phyloP scores from a whole-genome alignment of 2,113 vertebrate species.

The Pongo pygmaeus region DNA sequence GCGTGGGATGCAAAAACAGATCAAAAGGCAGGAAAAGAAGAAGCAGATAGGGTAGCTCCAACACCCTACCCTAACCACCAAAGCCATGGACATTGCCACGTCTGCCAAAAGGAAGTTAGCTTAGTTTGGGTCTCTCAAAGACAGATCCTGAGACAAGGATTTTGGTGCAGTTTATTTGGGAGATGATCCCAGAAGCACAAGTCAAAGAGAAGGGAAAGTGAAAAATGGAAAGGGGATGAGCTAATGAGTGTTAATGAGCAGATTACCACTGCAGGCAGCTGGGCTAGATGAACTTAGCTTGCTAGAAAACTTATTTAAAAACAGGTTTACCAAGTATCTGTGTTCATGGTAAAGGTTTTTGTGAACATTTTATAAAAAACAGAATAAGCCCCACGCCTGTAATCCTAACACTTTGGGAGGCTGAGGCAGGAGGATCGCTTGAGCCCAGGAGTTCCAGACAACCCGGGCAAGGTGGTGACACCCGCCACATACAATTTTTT shows the following conservation, averaged over 20 bases:
- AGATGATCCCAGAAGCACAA: not conserved
- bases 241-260: not conserved
- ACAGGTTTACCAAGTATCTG: not conserved
- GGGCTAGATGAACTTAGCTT: not conserved
- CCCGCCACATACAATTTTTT: too few relatives aligned
- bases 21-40: conserved; percentile 46
- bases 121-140: not conserved
- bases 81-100: not conserved
- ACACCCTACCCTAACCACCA: not conserved
- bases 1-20: not conserved
- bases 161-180: not conserved
- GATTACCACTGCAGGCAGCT: not conserved
- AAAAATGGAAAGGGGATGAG: not conserved
- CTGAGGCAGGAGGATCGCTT: too few relatives aligned
- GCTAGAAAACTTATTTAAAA: not conserved
- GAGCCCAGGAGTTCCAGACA: too few relatives aligned
- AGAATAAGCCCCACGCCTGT: not conserved
- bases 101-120: not conserved
- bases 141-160: not conserved
- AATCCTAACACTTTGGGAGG: too few relatives aligned
- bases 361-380: not conserved
- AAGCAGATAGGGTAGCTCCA: not conserved
- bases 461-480: too few relatives aligned
- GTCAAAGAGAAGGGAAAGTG: not conserved
- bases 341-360: not conserved